phyloP scores from a whole-genome alignment of 1,140 invertebrate genomes.

The Euglossa dilemma region DNA sequence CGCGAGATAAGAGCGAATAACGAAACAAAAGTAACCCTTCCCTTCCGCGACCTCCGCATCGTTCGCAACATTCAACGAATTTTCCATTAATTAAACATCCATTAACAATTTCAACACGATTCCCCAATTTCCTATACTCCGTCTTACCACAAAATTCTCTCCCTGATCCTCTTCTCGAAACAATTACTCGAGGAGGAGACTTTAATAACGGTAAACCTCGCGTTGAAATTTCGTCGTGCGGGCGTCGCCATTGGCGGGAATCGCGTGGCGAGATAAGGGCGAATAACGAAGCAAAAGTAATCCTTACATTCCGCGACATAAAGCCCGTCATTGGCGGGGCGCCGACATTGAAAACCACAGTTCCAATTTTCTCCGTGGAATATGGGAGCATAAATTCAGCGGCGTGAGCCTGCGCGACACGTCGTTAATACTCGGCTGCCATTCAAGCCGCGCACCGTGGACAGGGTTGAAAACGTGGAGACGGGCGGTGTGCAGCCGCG shows the following conservation, averaged over 20 bases:
- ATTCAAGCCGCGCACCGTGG: background rate
- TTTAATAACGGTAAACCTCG: too few relatives aligned
- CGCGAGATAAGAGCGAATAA: background rate
- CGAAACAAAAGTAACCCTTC: constrained; percentile 14
- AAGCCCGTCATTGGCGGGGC: constrained; percentile 17
- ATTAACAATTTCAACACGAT: too few relatives aligned
- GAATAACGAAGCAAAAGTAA: constrained; percentile 22
- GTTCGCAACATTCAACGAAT: too few relatives aligned
- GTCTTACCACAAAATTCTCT: too few relatives aligned
- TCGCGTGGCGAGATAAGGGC: background rate
- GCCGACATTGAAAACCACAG: constrained; percentile 43
- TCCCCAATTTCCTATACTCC: too few relatives aligned
- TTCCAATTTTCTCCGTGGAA: constrained; percentile 48
- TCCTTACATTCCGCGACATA: constrained; percentile 22
- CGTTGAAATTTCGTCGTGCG: background rate
- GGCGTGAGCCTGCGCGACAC: constrained; percentile 25
- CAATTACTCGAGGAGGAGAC: too few relatives aligned
- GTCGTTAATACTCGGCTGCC: constrained; percentile 47
- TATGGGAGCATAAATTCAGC: constrained; percentile 41
- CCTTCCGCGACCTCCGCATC: constrained; percentile 20
- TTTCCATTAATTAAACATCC: too few relatives aligned
- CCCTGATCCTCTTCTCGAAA: too few relatives aligned
- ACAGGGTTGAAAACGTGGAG: background rate
- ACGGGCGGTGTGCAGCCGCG: background rate
- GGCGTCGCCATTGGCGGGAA: too few relatives aligned